Evolutionary conservation across 2,113 vertebrate species (phyloP).

Genomic region (Rhineura floridana): DNA sequence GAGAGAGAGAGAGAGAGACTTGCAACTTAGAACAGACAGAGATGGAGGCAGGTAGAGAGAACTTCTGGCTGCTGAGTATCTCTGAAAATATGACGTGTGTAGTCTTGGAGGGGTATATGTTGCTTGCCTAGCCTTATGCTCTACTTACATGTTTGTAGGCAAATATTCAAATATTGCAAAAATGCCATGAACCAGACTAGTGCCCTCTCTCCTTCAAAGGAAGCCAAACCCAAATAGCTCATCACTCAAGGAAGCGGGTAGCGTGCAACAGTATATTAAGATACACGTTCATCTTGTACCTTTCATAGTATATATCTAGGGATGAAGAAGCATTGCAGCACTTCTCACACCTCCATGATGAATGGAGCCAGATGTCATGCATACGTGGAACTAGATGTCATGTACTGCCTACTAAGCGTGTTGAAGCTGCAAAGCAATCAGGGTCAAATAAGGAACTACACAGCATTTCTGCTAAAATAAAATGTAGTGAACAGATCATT

Average conservation of each 20-base stretch:
- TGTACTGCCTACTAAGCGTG: neutral
- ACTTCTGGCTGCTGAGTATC: no score
- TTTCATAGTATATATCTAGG: neutral
- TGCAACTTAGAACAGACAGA: neutral
- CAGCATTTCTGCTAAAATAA: neutral
- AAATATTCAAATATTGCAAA: neutral
- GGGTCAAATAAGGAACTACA: neutral
- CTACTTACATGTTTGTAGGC: neutral
- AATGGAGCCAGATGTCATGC: conserved; percentile 7
- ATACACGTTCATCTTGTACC: neutral
- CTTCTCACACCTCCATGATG: neutral
- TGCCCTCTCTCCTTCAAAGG: neutral
- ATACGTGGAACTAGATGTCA: neutral
- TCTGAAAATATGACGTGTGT: neutral
- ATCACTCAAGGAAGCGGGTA: neutral
- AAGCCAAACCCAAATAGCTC: neutral
- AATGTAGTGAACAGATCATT: neutral
- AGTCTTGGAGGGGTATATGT: neutral
- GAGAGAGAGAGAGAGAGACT: no score
- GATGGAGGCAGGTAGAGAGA: no score
- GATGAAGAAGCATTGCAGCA: neutral
- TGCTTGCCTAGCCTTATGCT: neutral
- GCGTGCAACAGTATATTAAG: neutral
- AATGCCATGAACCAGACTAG: neutral
- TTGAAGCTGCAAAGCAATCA: neutral